Evolutionary conservation across 2,113 vertebrate genomes (phyloP), one percentile per base, ranked within the genome.

Genomic region (Hypomesus transpacificus): DNA sequence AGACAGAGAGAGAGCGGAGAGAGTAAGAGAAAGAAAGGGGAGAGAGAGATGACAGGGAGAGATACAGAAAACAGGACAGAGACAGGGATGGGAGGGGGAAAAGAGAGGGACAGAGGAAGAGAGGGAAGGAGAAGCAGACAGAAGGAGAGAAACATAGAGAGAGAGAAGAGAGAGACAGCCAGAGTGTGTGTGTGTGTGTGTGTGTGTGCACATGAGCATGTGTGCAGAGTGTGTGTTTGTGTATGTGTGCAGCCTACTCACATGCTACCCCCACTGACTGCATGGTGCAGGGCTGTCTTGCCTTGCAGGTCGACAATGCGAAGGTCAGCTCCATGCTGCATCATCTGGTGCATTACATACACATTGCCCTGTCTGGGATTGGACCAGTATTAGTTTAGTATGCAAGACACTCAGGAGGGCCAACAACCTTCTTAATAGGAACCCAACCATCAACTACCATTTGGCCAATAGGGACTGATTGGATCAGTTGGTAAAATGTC

Each of bases 211-310:
- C 62, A 66, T 0, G 9, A 24, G 14, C 9, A 31, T 5, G 21
- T 64, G 54, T 70, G 34, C 66, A 26, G 4, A n/a, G 21, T 21
- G 60, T 63, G 14, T 61, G 61, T 63, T 22, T 68, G 5, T 56
- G 21, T 18, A 11, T 68, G 77, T 61, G 14, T 3, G 39, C 21
- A 4, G 66, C 68, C 1, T 28, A 86, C 91, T 89, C 76, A 94
- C 93, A 93, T 85, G 77, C 64, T 93, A 65, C 93, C 93, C 24
- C 93, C 93, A 14, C 83, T 86, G n/a, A 92, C 91, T 8, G 92
- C 87, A 76, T 94, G 89, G 80, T 91, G 93, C 58, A 94, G 80
- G 3, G 88, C 83, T 0, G 91, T 91, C 74, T 92, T 93, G 13
- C 89, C 84, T 68, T 92, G 92, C 21, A 86, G 68, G 68, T 93